Evolutionary conservation across 1,140 invertebrate genomes (phyloP), one percentile per base, ranked within the genome.

Genomic region (Drosophila chauvacae): DNA sequence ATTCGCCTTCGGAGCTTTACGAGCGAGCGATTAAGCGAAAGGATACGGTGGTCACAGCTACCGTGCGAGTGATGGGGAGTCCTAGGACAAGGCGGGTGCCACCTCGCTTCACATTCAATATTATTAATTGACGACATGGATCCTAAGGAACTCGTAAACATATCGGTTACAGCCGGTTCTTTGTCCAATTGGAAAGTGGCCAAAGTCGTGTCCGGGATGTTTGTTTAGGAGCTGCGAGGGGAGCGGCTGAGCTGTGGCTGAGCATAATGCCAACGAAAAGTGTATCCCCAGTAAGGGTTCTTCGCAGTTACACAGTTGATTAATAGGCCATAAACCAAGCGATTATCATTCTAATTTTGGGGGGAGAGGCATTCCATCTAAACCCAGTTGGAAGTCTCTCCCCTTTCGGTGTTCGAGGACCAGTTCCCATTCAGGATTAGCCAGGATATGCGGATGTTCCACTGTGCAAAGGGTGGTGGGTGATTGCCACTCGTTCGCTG

Each of bases 251-350:
- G 23, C 23, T 23, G 23, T 56, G 47, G 39, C 45, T 48, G 26
- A 35, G 55, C 53, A 50, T 72, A 68, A 59, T 44, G 61, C 28
- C 45, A 51, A 44, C 51, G 28, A 30, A 64, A 64, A 73, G 70
- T 47, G 65, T 81, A 30, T 47, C 39, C 37, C 14, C 20, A 20
- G 16, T 39, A 6, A n/a, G n/a, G 18, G 18, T 9, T 44, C 18
- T 9, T 45, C 20, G 26, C 28, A 37, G 16, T 20, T 50, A 66
- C 47, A 20, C 28, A 62, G 76, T 80, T 87, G 84, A 87, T 87
- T 88, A 87, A 87, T 87, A 68, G 80, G 72, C 50, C 77, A 77
- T 87, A 87, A 87, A 88, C 72, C 72, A 77, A 50, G 41, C 72
- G 80, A 87, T 88, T 88, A 87, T 72, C 72, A 80, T 80, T 63